These are phyloP conservation scores for Mimachlamys varia DNA, from an alignment of 2,888 invertebrate species.

Conservation along the genomic window DNA sequence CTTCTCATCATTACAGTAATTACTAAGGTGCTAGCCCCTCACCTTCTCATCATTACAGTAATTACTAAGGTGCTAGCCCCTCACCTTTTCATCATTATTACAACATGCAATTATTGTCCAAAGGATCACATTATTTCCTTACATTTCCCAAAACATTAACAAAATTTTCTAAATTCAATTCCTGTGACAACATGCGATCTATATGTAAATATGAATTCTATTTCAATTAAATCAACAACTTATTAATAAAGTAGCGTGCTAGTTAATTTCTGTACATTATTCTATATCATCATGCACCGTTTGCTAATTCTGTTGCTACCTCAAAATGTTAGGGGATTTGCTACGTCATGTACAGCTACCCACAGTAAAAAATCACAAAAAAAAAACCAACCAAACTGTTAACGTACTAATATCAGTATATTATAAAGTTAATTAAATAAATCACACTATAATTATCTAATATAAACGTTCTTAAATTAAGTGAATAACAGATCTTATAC, in stretches of 20 bases:
- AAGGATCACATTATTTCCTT: background rate
- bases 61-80: background rate
- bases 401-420: constrained; percentile 1
- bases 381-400: background rate
- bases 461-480: background rate
- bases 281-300: background rate
- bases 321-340: background rate
- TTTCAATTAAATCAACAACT: background rate
- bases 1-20: background rate
- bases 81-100: no score
- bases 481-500: background rate
- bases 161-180: background rate
- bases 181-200: background rate
- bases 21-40: background rate
- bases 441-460: background rate
- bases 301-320: background rate
- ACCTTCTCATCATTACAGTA: background rate
- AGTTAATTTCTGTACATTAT: constrained; percentile 6
- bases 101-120: background rate
- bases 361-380: background rate
- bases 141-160: background rate
- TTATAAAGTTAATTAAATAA: constrained; percentile 1
- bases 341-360: background rate
- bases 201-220: background rate
- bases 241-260: background rate